A percentile compares a stretch with the other conserved stretches of the same genome.
These are phyloP conservation scores for Thymelicus lineola DNA, from an alignment of 2,888 invertebrate species.

Conservation along the genomic window DNA sequence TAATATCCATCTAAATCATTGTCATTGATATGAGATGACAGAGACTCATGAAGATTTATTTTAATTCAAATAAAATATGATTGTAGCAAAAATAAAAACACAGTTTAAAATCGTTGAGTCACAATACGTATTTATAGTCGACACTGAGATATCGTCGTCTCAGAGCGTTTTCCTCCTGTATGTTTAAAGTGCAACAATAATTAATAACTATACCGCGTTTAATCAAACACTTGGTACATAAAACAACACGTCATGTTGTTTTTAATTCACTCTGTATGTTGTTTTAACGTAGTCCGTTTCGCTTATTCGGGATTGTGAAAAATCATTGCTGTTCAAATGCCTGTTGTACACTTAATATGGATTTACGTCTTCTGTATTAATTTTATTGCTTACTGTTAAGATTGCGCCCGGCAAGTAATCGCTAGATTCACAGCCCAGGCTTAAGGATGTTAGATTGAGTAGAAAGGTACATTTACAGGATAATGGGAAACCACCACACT, in stretches of 20 bases:
- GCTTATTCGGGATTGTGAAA: not conserved
- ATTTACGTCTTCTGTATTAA: no score
- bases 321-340: no score
- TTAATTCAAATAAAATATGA: not conserved
- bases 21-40: not conserved
- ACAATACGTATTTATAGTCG: constrained; percentile 26
- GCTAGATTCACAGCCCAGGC: no score
- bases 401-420: no score
- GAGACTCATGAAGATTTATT: not conserved
- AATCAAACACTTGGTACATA: constrained; percentile 17
- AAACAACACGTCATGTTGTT: constrained; percentile 9
- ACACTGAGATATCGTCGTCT: constrained; percentile 33
- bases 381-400: no score
- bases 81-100: not conserved
- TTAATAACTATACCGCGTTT: constrained; percentile 26
- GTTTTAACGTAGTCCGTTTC: constrained; percentile 15
- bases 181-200: constrained; percentile 12
- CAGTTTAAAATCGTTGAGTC: constrained; percentile 5
- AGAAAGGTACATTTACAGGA: no score
- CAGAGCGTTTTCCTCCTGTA: constrained; percentile 14
- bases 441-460: no score
- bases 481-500: no score
- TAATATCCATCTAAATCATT: no score
- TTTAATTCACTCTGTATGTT: not conserved
- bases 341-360: no score